phyloP scores from a whole-genome alignment of 2,797 vertebrate species.

The Myripristis jacobus region DNA sequence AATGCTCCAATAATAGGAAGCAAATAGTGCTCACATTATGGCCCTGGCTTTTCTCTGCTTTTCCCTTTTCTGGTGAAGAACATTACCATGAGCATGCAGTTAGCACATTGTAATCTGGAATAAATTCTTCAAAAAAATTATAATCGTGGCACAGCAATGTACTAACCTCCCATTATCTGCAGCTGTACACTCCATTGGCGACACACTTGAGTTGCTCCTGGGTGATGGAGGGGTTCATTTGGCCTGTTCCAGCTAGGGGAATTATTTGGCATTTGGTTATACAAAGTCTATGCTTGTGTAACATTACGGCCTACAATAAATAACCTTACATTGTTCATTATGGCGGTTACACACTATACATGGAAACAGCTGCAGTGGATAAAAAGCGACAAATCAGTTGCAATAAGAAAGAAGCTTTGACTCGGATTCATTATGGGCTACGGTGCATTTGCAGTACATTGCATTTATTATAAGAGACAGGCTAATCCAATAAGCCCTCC shows the following conservation, averaged over 20 bases:
- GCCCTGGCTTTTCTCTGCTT: conserved; percentile 24
- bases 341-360: background rate
- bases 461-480: conserved; percentile 31
- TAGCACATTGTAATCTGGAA: background rate
- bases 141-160: conserved; percentile 31
- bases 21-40: conserved; percentile 35
- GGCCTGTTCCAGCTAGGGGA: conserved; percentile 2
- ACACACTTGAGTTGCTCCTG: conserved; percentile 16
- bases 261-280: conserved; percentile 17
- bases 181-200: background rate
- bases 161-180: conserved; percentile 12
- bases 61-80: background rate
- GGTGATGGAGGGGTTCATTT: conserved; percentile 22
- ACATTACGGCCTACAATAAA: conserved; percentile 34
- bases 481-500: background rate
- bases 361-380: background rate
- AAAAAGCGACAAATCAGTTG: background rate
- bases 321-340: conserved; percentile 24
- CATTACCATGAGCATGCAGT: conserved; percentile 17
- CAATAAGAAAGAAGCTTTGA: conserved; percentile 17
- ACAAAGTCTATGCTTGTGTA: background rate
- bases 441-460: background rate
- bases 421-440: conserved; percentile 10
- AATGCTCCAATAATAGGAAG: conserved; percentile 31
- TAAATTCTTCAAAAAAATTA: conserved; percentile 44